phyloP scores from a whole-genome alignment of 2,113 vertebrate species.

The Austrofundulus limnaeus region DNA sequence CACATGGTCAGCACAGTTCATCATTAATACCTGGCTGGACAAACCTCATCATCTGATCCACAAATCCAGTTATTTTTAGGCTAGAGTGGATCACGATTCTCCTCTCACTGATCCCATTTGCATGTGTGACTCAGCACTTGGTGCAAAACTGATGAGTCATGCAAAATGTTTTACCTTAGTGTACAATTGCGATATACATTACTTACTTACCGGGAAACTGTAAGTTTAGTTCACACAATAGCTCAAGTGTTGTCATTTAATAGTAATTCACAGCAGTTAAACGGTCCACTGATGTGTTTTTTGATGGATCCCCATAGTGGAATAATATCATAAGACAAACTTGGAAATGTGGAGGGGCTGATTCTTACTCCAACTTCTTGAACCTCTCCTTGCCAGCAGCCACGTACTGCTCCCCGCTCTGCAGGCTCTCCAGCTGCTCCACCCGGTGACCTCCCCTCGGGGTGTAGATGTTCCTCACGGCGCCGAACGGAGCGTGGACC shows the following conservation, averaged over 20 bases:
- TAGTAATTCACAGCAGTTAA: not conserved
- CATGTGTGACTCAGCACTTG: slow-evolving; percentile 32
- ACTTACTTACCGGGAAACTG: no score
- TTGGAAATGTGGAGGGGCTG: not conserved
- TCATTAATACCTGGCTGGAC: slow-evolving; percentile 21
- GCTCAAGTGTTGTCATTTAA: not conserved
- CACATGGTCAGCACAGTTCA: not conserved
- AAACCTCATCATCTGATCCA: slow-evolving; percentile 51
- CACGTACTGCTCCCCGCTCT: slow-evolving; percentile 93
- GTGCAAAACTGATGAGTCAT: slow-evolving; percentile 26
- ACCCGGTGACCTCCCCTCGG: slow-evolving; percentile 88
- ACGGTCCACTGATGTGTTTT: no score
- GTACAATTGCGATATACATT: not conserved
- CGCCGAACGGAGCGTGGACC: slow-evolving; percentile 90
- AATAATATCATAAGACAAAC: no score
- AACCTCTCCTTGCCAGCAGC: slow-evolving; percentile 92
- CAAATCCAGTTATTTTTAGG: slow-evolving; percentile 45
- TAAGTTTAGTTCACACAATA: not conserved
- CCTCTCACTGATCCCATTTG: slow-evolving; percentile 25
- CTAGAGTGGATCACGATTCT: slow-evolving; percentile 5
- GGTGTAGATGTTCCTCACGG: slow-evolving; percentile 93
- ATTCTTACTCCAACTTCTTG: slow-evolving; percentile 92
- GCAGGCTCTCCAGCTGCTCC: slow-evolving; percentile 85
- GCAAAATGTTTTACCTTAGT: slow-evolving; percentile 11
- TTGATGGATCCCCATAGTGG: no score